These are phyloP conservation scores for Acanthoscelides obtectus DNA, from an alignment of 2,888 invertebrate genomes.

Conservation along the genomic window DNA sequence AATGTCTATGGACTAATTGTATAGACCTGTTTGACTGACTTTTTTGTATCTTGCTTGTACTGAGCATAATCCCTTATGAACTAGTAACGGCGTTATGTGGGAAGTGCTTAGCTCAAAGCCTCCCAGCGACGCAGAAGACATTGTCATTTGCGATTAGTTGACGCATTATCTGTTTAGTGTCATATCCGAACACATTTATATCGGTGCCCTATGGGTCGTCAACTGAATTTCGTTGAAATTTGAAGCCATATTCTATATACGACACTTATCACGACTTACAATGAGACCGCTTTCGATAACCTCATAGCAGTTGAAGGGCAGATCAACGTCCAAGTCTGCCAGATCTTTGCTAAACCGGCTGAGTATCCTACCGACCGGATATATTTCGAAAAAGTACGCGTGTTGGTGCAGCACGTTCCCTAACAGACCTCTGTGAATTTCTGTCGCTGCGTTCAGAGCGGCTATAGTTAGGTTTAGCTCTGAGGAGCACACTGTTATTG, in stretches of 20 bases:
- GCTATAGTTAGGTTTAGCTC: conserved; percentile 56
- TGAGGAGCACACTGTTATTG: conserved; percentile 50
- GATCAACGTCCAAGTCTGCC: conserved; percentile 59
- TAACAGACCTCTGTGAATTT: conserved; percentile 57
- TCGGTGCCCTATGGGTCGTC: no score
- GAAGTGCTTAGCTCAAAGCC: no score
- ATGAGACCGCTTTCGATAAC: conserved; percentile 45
- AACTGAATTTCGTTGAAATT: neutral
- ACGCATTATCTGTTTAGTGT: no score
- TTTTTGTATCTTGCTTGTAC: no score
- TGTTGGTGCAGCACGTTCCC: conserved; percentile 57
- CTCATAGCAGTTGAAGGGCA: conserved; percentile 51
- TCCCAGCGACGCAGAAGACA: no score
- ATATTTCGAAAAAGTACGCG: conserved; percentile 66
- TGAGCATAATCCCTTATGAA: no score
- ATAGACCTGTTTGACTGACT: no score
- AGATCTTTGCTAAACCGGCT: conserved; percentile 67
- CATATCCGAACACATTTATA: no score
- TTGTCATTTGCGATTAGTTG: no score
- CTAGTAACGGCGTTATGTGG: no score
- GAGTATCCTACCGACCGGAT: conserved; percentile 64
- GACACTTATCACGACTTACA: conserved; percentile 34
- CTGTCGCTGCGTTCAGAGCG: conserved; percentile 55
- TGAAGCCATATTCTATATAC: neutral
- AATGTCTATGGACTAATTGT: no score